Evolutionary conservation across 2,888 invertebrate genomes (phyloP).

Genomic region (Himalopsyche tibetana): DNA sequence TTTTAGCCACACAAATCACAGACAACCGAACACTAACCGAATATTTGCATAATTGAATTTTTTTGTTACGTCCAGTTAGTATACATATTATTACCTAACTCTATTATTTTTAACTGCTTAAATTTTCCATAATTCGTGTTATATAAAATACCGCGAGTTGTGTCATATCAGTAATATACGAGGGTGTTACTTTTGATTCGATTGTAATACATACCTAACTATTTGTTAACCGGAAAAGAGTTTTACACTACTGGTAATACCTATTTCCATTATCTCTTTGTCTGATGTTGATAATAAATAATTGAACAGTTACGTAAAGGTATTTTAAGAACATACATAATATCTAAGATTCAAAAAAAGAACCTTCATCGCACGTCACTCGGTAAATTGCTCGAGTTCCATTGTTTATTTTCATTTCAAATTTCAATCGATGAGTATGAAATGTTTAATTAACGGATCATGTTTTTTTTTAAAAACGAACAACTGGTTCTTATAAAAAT

Average conservation of each 20-base stretch:
- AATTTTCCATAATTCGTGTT: not conserved
- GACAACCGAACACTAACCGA: not conserved
- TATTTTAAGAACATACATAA: no score
- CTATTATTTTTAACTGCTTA: not conserved
- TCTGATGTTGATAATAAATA: no score
- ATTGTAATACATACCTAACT: not conserved
- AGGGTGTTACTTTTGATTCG: not conserved
- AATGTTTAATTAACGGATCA: no score
- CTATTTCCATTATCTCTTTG: no score
- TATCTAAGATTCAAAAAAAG: no score
- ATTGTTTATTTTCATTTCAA: no score
- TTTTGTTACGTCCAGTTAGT: not conserved
- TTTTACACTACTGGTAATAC: not conserved
- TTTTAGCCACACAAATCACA: not conserved
- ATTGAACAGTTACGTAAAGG: no score
- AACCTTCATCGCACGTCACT: no score
- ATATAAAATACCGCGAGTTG: slow-evolving; percentile 19
- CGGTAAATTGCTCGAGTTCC: no score
- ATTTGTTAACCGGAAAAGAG: not conserved
- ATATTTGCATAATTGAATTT: slow-evolving; percentile 6
- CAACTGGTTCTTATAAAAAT: not conserved
- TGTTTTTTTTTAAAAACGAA: not conserved
- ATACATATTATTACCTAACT: not conserved
- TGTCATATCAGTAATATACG: not conserved
- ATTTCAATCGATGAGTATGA: no score